Conservation (phyloP, 2,797 vertebrate species). For the Hemibagrus guttatus region DNA sequence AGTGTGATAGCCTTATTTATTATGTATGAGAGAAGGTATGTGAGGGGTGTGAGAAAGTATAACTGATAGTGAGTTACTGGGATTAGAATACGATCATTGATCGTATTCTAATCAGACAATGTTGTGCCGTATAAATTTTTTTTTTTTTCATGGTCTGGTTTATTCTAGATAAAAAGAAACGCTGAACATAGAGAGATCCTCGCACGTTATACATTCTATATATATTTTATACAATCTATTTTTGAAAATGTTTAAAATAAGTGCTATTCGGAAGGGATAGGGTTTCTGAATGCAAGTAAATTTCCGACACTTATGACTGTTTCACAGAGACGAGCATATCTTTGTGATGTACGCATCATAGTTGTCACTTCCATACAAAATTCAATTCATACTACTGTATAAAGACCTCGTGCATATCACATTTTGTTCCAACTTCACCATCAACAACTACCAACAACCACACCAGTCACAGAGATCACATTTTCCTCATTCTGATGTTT, state of each 20-base stretch:
- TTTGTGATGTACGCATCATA: background rate
- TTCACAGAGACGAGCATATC: background rate
- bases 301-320: background rate
- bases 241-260: background rate
- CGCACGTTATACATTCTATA: background rate
- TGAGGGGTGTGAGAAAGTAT: background rate
- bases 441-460: background rate
- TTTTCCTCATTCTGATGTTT: background rate
- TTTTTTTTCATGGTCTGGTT: background rate
- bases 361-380: background rate
- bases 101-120: background rate
- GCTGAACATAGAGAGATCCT: background rate
- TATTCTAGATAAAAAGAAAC: background rate
- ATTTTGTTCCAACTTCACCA: background rate
- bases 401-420: background rate
- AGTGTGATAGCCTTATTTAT: background rate
- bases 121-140: background rate
- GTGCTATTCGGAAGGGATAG: background rate
- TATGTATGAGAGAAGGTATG: conserved; percentile 1
- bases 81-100: background rate
- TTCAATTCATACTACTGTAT: background rate
- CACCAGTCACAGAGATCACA: background rate
- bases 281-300: background rate
- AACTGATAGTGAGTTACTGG: background rate
- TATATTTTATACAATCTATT: background rate